Conservation (phyloP, 2,113 vertebrate species). For the Erpornis zantholeuca region DNA sequence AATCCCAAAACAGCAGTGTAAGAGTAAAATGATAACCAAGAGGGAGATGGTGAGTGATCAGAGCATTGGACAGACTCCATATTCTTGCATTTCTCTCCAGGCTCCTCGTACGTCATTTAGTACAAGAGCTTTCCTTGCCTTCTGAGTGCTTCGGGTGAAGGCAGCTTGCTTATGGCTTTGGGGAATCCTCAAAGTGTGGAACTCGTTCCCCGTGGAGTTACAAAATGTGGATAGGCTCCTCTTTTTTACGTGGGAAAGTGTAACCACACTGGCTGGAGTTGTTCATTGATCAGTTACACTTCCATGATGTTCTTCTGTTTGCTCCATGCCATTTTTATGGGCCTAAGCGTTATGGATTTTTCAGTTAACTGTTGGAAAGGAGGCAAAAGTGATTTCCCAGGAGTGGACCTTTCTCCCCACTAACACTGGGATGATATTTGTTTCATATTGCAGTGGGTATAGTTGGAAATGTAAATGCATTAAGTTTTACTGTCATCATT, state of each 20-base stretch:
- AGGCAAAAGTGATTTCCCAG: slow-evolving; percentile 52
- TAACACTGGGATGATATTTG: neutral
- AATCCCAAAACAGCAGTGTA: neutral
- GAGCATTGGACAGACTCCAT: neutral
- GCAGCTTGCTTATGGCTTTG: neutral
- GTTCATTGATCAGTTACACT: slow-evolving; percentile 61
- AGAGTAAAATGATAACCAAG: neutral
- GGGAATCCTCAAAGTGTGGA: slow-evolving; percentile 33
- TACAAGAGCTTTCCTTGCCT: neutral
- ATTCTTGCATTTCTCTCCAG: neutral
- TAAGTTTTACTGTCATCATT: neutral
- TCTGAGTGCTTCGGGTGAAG: neutral
- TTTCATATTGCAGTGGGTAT: neutral
- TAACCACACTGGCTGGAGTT: slow-evolving; percentile 47
- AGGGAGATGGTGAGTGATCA: neutral
- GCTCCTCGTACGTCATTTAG: neutral
- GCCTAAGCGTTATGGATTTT: slow-evolving; percentile 58
- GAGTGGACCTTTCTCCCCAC: neutral
- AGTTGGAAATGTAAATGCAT: neutral
- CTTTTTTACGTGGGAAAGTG: slow-evolving; percentile 65
- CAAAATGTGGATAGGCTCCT: slow-evolving; percentile 45
- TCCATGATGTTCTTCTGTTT: slow-evolving; percentile 67
- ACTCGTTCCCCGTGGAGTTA: slow-evolving; percentile 40
- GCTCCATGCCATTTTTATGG: slow-evolving; percentile 60
- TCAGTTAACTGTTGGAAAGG: slow-evolving; percentile 62